These are phyloP conservation scores for Drosophila melanica DNA, from an alignment of 1,140 invertebrate species.

Conservation along the genomic window DNA sequence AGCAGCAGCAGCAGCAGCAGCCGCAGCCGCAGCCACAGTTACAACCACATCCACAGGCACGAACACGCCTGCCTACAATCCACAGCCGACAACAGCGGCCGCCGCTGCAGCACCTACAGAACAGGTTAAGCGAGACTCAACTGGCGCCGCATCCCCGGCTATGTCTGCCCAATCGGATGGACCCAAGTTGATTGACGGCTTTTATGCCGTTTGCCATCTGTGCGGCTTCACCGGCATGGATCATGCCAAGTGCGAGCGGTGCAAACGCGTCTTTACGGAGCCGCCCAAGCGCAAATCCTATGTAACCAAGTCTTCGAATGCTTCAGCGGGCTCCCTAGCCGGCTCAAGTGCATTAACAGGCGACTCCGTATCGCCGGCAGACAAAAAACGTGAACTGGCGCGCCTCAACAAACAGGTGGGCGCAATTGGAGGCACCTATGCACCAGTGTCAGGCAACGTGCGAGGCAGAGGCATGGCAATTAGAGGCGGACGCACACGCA, in stretches of 20 bases:
- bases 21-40: conserved; percentile 37
- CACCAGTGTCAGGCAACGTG: conserved; percentile 2
- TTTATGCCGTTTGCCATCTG: conserved; percentile 88
- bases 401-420: conserved; percentile 39
- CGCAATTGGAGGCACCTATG: conserved; percentile 14
- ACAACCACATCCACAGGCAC: no score
- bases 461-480: conserved; percentile 59
- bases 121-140: conserved; percentile 54
- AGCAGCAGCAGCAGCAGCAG: conserved; percentile 9
- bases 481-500: conserved; percentile 63
- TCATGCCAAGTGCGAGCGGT: conserved; percentile 89
- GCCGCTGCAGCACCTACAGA: conserved; percentile 42
- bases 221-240: conserved; percentile 90
- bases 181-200: conserved; percentile 87
- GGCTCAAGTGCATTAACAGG: conserved; percentile 50
- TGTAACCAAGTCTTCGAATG: conserved; percentile 53
- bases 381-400: conserved; percentile 60
- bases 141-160: conserved; percentile 60
- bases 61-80: conserved; percentile 44
- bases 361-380: conserved; percentile 51
- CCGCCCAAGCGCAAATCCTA: conserved; percentile 86
- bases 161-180: conserved; percentile 52
- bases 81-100: conserved; percentile 34
- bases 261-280: conserved; percentile 86
- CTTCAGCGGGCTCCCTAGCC: conserved; percentile 17